A percentile compares a stretch with the other conserved stretches of the same genome.
Evolutionary conservation across 2,797 vertebrate genomes (phyloP).

Genomic region (Bovichtus diacanthus): DNA sequence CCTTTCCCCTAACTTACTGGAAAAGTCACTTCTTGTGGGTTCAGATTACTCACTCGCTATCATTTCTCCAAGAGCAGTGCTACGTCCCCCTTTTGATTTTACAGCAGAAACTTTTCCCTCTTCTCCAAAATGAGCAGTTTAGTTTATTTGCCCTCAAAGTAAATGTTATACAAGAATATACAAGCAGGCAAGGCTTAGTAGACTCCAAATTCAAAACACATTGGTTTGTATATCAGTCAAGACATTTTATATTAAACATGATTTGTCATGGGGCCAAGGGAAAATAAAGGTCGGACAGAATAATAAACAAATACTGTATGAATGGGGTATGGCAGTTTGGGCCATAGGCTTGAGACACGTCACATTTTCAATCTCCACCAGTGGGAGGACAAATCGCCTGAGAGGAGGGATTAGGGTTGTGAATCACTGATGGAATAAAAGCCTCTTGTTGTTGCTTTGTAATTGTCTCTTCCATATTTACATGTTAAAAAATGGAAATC

Average conservation of each 20-base stretch:
- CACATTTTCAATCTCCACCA: conserved; percentile 82
- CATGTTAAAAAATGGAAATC: conserved; percentile 83
- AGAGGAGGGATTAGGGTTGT: conserved; percentile 81
- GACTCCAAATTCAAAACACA: conserved; percentile 61
- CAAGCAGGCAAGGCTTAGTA: conserved; percentile 37
- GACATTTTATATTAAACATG: conserved; percentile 73
- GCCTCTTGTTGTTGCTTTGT: conserved; percentile 82
- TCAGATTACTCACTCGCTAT: conserved; percentile 18
- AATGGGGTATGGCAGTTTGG: conserved; percentile 69
- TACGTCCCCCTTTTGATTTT: conserved; percentile 17
- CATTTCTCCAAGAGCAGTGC: conserved; percentile 6
- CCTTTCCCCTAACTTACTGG: conserved; percentile 45
- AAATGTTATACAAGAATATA: conserved; percentile 57
- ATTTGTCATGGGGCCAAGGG: conserved; percentile 73
- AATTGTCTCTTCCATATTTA: conserved; percentile 84
- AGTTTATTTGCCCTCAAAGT: conserved; percentile 59
- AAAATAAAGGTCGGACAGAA: conserved; percentile 75
- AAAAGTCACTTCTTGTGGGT: conserved; percentile 54
- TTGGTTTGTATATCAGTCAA: conserved; percentile 67
- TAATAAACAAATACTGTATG: conserved; percentile 77
- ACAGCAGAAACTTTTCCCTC: conserved; percentile 21
- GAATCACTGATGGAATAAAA: conserved; percentile 83
- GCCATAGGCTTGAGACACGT: conserved; percentile 75
- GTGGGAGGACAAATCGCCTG: conserved; percentile 83
- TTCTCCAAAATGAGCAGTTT: conserved; percentile 31